A percentile compares a stretch with the other conserved stretches of the same genome.
Evolutionary conservation across 1,140 invertebrate species (phyloP).

Genomic region (Episyrphus balteatus): DNA sequence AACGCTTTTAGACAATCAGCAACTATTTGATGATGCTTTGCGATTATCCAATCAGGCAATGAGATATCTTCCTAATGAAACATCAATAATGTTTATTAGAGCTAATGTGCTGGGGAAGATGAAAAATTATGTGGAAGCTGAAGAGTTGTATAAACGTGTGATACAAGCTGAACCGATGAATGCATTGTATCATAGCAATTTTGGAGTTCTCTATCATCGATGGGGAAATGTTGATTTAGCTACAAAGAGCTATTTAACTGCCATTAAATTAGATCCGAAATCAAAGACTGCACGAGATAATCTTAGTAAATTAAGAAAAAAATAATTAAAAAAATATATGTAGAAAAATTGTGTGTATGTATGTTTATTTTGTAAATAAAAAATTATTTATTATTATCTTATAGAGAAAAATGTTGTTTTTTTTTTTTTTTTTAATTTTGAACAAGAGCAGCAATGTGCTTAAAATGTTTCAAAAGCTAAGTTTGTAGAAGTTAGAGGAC

Average conservation of each 20-base stretch:
- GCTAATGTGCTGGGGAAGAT: slow-evolving; percentile 82
- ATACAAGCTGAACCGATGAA: slow-evolving; percentile 56
- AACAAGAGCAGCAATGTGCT: no score
- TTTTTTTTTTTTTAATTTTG: no score
- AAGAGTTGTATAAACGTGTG: slow-evolving; percentile 66
- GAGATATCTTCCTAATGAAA: slow-evolving; percentile 53
- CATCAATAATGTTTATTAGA: slow-evolving; percentile 71
- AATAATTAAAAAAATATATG: not conserved
- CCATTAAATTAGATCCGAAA: slow-evolving; percentile 33
- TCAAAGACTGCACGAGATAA: slow-evolving; percentile 25
- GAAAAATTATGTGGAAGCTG: slow-evolving; percentile 62
- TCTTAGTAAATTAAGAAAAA: slow-evolving; percentile 21
- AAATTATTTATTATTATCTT: no score
- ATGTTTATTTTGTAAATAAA: no score
- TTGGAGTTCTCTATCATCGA: slow-evolving; percentile 84
- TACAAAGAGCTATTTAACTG: slow-evolving; percentile 60
- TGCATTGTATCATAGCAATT: slow-evolving; percentile 69
- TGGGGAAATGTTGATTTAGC: slow-evolving; percentile 74
- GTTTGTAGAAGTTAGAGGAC: no score
- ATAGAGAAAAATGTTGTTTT: no score
- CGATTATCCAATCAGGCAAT: slow-evolving; percentile 57
- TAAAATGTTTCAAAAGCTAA: no score
- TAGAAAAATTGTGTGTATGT: no score
- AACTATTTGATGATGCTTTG: slow-evolving; percentile 54
- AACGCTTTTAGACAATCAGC: slow-evolving; percentile 74